Evolutionary conservation across 2,888 invertebrate species (phyloP), one percentile per base, ranked within the genome.

Genomic region (Aphidius colemani): DNA sequence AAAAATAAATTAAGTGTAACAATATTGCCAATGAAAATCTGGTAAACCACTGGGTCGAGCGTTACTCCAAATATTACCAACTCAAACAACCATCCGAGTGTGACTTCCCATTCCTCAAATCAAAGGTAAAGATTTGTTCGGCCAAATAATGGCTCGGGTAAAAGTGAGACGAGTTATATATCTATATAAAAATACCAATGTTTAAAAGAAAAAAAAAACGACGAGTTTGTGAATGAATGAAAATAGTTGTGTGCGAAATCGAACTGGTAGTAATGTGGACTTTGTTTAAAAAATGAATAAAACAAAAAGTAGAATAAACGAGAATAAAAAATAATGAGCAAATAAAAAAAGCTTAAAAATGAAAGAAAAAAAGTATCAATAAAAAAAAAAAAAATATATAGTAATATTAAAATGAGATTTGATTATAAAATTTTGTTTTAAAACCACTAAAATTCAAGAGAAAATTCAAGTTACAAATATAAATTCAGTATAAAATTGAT

Each of bases 101-200:
- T 67, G 69, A 68, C 68, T 68, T 69, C 71, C 71, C 70, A 70
- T 69, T 72, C 69, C 69, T 71, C 71, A 30, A 74, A 74, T 74
- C 77, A 75, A 76, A 76, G 71, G 76, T 74, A 76, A 77, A 77
- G 77, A 77, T 77, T 77, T 75, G 76, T 75, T 74, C 77, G 73
- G 73, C 75, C 75, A 77, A 77, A 76, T 75, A 76, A 76, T 77
- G 71, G 75, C 73, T 72, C 69, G 71, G 66, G 70, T 55, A 66
- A 70, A 68, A 66, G 68, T 68, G 68, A 50, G 53, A 55, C 5
- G 30, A 30, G 30, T 5, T 30, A 30, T 30, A 30, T 30, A 30
- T 5, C 3, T 30, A 3, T 30, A 30, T 30, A 30, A 30, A 30
- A 30, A 30, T 30, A 2, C 30, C 30, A 30, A 30, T 30, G 30